Evolutionary conservation across 1,140 invertebrate genomes (phyloP).

Genomic region (Fopius arisanus): DNA sequence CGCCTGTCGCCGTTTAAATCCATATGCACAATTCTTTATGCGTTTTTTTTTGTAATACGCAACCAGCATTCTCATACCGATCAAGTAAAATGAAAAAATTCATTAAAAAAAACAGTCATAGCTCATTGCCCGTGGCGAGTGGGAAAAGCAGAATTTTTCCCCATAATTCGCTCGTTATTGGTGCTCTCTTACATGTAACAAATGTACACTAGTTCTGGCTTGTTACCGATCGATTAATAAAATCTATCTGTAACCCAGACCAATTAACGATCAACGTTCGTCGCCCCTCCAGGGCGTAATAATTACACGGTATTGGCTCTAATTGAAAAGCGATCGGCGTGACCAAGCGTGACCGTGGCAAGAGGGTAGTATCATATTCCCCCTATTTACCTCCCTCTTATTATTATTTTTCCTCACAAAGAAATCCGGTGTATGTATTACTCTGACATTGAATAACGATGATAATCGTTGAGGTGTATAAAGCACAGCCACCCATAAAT

Average conservation of each 20-base stretch:
- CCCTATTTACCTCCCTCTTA: not conserved
- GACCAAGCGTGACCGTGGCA: constrained; percentile 17
- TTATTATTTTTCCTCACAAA: constrained; percentile 1
- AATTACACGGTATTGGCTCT: constrained; percentile 22
- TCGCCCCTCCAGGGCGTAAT: not conserved
- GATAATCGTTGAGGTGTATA: constrained; percentile 11
- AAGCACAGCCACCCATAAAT: constrained; percentile 11
- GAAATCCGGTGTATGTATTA: not conserved
- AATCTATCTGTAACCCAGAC: constrained; percentile 8
- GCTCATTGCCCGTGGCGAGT: not conserved
- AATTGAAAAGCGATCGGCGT: constrained; percentile 28
- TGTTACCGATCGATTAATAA: constrained; percentile 24
- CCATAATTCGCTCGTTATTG: not conserved
- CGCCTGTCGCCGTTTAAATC: constrained; percentile 29
- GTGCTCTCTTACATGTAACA: not conserved
- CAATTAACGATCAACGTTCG: constrained; percentile 1
- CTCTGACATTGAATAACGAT: constrained; percentile 9
- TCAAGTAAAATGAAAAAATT: not conserved
- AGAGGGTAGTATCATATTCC: not conserved
- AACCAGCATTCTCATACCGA: not conserved
- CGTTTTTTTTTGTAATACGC: not conserved
- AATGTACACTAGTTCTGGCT: constrained; percentile 5
- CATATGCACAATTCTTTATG: constrained; percentile 18
- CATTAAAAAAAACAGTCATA: not conserved
- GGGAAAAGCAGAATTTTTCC: not conserved